phyloP scores from a whole-genome alignment of 2,888 invertebrate genomes.

The Apotomis betuletana region DNA sequence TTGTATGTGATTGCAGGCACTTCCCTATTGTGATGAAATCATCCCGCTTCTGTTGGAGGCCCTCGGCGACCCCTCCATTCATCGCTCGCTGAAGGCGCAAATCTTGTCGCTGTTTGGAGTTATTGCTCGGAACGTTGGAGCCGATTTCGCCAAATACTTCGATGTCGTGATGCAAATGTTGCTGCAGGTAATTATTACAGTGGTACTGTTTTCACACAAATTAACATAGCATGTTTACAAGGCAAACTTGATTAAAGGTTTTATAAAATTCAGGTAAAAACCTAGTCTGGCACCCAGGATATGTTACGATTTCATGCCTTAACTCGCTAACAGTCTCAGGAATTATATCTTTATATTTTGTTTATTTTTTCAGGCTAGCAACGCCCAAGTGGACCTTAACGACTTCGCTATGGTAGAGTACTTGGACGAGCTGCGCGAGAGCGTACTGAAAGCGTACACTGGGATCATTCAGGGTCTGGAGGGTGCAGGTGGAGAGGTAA shows the following conservation, averaged over 20 bases:
- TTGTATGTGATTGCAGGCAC: conserved; percentile 77
- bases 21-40: conserved; percentile 98
- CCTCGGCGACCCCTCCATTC: conserved; percentile 93
- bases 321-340: too few species aligned
- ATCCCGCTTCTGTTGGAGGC: conserved; percentile 95
- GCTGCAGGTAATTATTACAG: conserved; percentile 85
- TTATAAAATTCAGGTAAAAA: too few species aligned
- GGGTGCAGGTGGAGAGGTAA: conserved; percentile 85
- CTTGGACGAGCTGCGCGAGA: conserved; percentile 96
- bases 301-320: too few species aligned
- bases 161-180: conserved; percentile 84
- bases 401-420: conserved; percentile 99
- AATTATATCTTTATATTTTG: conserved; percentile 47
- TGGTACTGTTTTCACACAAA: not conserved
- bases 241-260: too few species aligned
- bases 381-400: conserved; percentile 93
- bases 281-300: too few species aligned
- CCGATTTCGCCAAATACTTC: conserved; percentile 96
- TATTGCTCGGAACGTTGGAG: conserved; percentile 97
- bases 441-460: conserved; percentile 98
- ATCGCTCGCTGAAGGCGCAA: conserved; percentile 98
- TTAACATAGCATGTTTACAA: too few species aligned
- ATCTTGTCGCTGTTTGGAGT: conserved; percentile 99
- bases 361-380: conserved; percentile 94
- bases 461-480: conserved; percentile 99